Base-by-base conservation (phyloP, 2,113 vertebrate species). In the Varanus komodoensis region DNA sequence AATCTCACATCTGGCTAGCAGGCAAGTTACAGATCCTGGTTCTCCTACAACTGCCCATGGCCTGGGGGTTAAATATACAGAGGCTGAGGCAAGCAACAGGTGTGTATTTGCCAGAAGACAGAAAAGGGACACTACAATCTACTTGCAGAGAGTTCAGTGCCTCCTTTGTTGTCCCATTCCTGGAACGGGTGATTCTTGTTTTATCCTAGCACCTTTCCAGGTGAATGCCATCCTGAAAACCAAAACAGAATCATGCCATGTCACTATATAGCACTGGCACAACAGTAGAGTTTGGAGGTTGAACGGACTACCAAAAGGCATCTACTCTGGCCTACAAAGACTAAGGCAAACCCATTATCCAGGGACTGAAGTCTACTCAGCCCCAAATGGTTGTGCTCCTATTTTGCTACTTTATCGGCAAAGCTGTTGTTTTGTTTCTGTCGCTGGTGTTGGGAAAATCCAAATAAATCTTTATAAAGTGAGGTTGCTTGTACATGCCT, bases 1-100 rank as follows among this genome's bases (percentile, higher is more conserved):
- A 44, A 89, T 77, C 82, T 68, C 73, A 78, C 77, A 89, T 34
- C 34, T 77, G 19, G 77, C 88, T 77, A 75, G 50, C 12, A 78
- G 57, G 38, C 38, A 84, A 84, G 38, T 67, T 48, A 64, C 57
- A 78, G 27, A 68, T 67, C 67, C 67, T 84, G 44, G 82, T 21
- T 7, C 29, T 89, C 71, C 15, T 25, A 84, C 7, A 11, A 34
- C 19, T 52, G 68, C 54, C 48, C 52, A 34, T 84, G 19, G 69
- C 38, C 81, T 50, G 38, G 29, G 29, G 19, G 71, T 89, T 75
- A 82, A 74, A 74, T 80, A 81, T 38, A 52, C 12, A 9, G 75
- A 52, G 44, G 12, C 21, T 81, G 48, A 2, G 21, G 50, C 27
- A 69, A 64, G 84, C 27, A 27, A 82, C 2, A 50, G 6, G 15